Conservation (phyloP, 2,797 vertebrate species). For the Zalophus californianus region DNA sequence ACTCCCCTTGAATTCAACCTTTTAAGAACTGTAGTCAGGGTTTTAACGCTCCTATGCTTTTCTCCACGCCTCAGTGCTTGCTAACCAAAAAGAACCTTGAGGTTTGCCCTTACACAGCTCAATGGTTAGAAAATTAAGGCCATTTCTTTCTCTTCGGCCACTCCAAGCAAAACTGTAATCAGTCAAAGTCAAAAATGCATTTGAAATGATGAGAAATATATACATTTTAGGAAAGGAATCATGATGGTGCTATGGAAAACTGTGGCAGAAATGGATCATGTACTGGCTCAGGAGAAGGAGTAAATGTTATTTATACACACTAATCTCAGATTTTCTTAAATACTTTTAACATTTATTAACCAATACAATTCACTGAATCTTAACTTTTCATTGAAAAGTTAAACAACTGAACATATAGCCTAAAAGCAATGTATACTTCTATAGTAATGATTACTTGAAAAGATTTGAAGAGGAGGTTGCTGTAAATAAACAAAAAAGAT, state of each 20-base stretch:
- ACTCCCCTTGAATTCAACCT: background rate
- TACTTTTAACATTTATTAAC: background rate
- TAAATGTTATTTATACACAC: background rate
- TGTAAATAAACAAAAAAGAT: background rate
- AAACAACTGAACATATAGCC: background rate
- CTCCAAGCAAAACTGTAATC: background rate
- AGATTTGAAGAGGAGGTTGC: background rate
- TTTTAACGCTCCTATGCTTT: background rate
- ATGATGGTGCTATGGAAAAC: background rate
- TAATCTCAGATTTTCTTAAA: background rate
- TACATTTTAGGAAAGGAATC: background rate
- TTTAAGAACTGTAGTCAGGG: background rate
- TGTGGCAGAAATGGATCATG: background rate
- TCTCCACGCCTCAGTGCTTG: background rate
- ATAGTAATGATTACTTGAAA: background rate
- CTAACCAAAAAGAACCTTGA: background rate
- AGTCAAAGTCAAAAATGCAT: background rate
- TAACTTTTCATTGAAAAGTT: conserved; percentile 6
- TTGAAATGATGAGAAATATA: background rate
- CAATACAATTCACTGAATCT: background rate
- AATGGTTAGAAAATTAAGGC: conserved; percentile 5
- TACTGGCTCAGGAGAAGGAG: background rate
- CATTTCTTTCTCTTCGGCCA: conserved; percentile 27
- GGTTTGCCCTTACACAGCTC: background rate
- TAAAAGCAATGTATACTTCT: background rate